Evolutionary conservation across 2,797 vertebrate species (phyloP).

Genomic region (Manis javanica): DNA sequence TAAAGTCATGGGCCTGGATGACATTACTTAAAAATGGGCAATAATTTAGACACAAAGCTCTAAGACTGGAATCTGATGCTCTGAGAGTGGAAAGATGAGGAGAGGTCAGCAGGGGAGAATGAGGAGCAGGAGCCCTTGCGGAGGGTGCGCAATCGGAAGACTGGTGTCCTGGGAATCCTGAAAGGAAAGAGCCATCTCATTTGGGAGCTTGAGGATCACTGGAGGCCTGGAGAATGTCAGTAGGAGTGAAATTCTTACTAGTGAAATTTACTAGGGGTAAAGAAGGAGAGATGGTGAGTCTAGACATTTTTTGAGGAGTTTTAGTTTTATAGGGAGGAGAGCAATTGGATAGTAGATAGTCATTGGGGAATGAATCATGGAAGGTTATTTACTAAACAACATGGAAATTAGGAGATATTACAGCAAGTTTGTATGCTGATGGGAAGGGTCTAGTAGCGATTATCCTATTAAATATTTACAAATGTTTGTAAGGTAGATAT

Average conservation of each 20-base stretch:
- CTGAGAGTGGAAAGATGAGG: not conserved
- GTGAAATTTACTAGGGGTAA: not conserved
- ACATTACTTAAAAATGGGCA: not conserved
- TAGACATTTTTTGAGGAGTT: not conserved
- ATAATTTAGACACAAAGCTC: not conserved
- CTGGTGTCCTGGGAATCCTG: not conserved
- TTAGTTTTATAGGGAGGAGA: not conserved
- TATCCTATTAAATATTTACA: not conserved
- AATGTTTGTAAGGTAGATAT: not conserved
- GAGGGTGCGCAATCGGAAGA: not conserved
- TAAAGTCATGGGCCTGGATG: not conserved
- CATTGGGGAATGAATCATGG: not conserved
- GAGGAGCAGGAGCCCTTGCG: not conserved
- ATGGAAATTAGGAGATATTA: not conserved
- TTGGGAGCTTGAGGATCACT: fast-evolving
- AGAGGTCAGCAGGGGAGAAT: too few species aligned
- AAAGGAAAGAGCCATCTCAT: not conserved
- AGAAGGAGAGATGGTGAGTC: not conserved
- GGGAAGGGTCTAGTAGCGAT: not conserved
- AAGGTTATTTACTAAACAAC: not conserved
- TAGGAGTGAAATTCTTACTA: too few species aligned
- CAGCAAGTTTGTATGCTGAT: not conserved
- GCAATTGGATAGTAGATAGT: not conserved
- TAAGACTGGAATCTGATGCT: not conserved
- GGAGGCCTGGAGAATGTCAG: not conserved